Evolutionary conservation across 1,140 invertebrate genomes (phyloP), one percentile per base, ranked within the genome.

Genomic region (Pygmarrhopalites habei): DNA sequence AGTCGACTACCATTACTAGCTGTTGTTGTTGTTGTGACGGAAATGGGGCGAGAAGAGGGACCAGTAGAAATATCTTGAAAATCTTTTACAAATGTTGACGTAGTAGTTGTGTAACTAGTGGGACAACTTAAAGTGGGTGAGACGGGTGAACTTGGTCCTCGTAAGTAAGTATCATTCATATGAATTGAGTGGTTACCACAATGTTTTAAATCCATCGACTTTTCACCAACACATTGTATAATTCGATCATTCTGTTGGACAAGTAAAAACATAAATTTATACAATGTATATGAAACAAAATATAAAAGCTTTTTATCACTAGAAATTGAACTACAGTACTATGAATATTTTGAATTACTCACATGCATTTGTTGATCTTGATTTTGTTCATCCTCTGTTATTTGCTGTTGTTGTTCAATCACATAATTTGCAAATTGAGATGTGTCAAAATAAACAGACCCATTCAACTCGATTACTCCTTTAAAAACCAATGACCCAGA

Each of bases 381-480:
- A 21, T 39, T 7, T 44, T 29, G 26, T 12, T 12, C 26, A 12
- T 29, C 28, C 29, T 29, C 44, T 46, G 26, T 52, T 51, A 43
- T 28, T 44, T 57, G 28, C 21, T 46, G 21, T 10, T 39, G 29
- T 26, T 3, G 23, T 25, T 69, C 64, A 29, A 63, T 49, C 51
- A 67, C 35, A 15, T 65, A 32, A 21, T 52, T 58, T 25, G 53
- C 58, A 51, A 63, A 61, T 32, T 64, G 60, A 17, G 57, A 43
- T 19, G 53, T 46, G 17, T 67, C 65, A 19, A 70, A 60, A 47
- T 58, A 53, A 17, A 65, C 17, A 12, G 49, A 26, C 12, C 62
- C 62, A 58, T 65, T 63, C 10, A 17, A 14, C 21, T 67, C 68
- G 12, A 67, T 30, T 14, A 69, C 44, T 23, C 62, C 62, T 59